A percentile compares a stretch with the other conserved stretches of the same genome.
Evolutionary conservation across 1,140 invertebrate genomes (phyloP).

Genomic region (Sarcophaga peregrina): DNA sequence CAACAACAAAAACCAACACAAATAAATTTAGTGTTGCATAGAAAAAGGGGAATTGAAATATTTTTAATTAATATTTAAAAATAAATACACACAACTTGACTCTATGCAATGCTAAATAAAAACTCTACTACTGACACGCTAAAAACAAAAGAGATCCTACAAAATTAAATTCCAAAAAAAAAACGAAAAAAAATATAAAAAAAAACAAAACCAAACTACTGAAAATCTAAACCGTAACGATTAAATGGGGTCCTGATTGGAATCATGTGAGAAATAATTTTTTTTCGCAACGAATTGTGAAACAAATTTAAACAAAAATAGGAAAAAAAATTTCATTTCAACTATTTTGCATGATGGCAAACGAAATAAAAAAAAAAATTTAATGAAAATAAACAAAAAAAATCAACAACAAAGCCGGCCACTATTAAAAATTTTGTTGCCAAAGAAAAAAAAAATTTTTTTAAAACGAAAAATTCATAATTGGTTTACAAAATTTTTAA

Average conservation of each 20-base stretch:
- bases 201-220: neutral
- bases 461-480: constrained; percentile 16
- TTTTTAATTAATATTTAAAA: constrained; percentile 1
- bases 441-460: constrained; percentile 42
- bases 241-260: constrained; percentile 44
- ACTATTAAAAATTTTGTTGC: constrained; percentile 36
- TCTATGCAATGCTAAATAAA: constrained; percentile 22
- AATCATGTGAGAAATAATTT: constrained; percentile 50
- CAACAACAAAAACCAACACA: neutral
- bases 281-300: constrained; percentile 40
- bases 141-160: constrained; percentile 25
- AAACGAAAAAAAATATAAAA: neutral
- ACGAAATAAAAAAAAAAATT: constrained; percentile 42
- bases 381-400: constrained; percentile 28
- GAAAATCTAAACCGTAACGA: no score
- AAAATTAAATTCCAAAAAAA: constrained; percentile 27
- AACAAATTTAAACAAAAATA: constrained; percentile 41
- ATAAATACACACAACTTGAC: neutral
- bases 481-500: constrained; percentile 55
- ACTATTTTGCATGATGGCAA: constrained; percentile 65
- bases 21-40: neutral
- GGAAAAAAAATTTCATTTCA: constrained; percentile 60
- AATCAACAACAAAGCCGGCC: neutral
- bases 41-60: constrained; percentile 20
- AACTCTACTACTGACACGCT: no score